A percentile compares a stretch with the other conserved stretches of the same genome.
Conservation (phyloP, 2,797 vertebrate species). For the Perodicticus potto region DNA sequence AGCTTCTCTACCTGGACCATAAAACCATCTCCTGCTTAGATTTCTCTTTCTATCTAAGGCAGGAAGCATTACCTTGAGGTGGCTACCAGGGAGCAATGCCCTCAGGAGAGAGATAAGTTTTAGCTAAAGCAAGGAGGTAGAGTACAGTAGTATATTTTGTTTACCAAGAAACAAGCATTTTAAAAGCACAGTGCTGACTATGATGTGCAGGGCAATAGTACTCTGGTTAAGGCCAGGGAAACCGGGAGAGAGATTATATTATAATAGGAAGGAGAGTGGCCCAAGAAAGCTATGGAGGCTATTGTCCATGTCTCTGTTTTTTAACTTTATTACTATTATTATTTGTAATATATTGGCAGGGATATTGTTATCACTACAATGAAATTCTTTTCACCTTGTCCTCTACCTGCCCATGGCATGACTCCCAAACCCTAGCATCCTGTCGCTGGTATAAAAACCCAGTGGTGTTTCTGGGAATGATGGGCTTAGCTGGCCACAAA, state of each 20-base stretch:
- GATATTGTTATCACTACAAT: background rate
- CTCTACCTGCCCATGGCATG: background rate
- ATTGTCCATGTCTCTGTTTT: background rate
- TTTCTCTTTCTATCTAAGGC: background rate
- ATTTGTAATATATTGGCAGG: background rate
- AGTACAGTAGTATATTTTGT: background rate
- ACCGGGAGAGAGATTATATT: background rate
- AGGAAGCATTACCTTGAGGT: background rate
- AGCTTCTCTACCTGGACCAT: background rate
- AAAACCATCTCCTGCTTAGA: slow-evolving; percentile 8
- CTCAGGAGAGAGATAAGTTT: background rate
- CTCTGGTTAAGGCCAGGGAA: background rate
- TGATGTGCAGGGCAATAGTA: too few species aligned
- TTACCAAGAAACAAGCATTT: background rate
- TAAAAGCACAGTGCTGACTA: background rate
- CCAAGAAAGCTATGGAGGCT: background rate
- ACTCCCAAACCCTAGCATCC: background rate
- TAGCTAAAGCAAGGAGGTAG: background rate
- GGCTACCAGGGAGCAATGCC: background rate
- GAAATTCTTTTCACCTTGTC: background rate
- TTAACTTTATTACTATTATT: background rate
- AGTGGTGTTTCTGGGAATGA: background rate
- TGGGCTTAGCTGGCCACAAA: background rate
- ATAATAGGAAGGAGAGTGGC: background rate
- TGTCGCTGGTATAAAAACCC: background rate